Percentiles rank a stretch among this genome's conserved stretches.
phyloP scores from a whole-genome alignment of 2,888 invertebrate genomes.

The Tetranychus truncatus region DNA sequence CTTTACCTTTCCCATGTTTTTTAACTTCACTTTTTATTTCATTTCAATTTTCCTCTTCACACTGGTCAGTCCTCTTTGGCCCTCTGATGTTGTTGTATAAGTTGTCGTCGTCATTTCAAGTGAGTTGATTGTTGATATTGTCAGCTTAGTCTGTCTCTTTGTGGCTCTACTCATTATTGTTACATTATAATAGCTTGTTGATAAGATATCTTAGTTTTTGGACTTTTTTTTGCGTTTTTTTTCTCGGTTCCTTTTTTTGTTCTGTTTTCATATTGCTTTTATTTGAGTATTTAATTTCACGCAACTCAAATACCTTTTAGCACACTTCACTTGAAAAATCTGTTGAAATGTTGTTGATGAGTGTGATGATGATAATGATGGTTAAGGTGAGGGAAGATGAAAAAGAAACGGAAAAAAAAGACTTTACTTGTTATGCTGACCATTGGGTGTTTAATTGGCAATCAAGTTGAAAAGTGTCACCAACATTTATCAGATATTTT shows the following conservation, averaged over 20 bases:
- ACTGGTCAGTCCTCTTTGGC: not conserved
- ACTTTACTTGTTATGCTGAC: not conserved
- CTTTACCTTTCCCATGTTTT: not conserved
- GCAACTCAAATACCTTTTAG: not conserved
- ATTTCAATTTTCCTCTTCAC: not conserved
- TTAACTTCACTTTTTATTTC: not conserved
- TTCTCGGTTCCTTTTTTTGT: too few relatives aligned
- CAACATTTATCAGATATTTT: too few relatives aligned
- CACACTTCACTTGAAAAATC: not conserved
- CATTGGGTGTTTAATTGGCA: not conserved
- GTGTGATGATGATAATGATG: not conserved
- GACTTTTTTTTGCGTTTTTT: too few relatives aligned
- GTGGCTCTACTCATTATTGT: too few relatives aligned
- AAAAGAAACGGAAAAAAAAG: not conserved
- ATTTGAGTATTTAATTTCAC: not conserved
- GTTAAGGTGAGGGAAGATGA: not conserved
- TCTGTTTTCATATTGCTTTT: not conserved
- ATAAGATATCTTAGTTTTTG: not conserved
- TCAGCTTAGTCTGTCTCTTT: too few relatives aligned
- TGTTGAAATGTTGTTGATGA: not conserved
- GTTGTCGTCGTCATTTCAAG: not conserved
- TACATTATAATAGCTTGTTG: not conserved
- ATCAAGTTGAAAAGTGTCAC: not conserved
- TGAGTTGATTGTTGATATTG: too few relatives aligned
- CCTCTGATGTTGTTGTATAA: not conserved